Percentiles rank a stretch among this genome's conserved stretches.
phyloP scores from a whole-genome alignment of 2,113 vertebrate species.

The Peromyscus maniculatus region DNA sequence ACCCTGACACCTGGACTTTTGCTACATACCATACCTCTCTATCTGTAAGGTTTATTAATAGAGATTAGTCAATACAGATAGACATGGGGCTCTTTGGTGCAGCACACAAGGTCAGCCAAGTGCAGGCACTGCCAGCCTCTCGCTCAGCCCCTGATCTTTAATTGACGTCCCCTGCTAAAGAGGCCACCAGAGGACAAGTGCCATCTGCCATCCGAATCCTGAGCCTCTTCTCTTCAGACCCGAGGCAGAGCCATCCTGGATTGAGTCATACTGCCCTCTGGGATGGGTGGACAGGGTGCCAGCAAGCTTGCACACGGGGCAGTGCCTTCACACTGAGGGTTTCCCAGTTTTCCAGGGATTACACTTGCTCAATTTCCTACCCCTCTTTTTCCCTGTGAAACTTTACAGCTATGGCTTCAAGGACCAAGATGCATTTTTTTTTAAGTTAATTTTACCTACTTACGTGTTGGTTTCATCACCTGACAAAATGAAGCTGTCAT shows the following conservation, averaged over 20 bases:
- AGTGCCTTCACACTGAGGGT: accelerated
- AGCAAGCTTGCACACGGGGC: background rate
- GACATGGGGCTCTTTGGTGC: background rate
- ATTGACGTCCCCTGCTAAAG: background rate
- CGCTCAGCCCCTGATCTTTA: background rate
- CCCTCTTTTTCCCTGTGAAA: no score
- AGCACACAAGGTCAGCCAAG: background rate
- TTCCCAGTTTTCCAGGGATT: accelerated
- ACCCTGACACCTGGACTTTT: background rate
- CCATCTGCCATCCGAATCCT: background rate
- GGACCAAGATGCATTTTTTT: no score
- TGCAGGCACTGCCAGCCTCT: background rate
- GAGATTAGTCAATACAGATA: constrained; percentile 5
- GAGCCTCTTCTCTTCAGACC: background rate
- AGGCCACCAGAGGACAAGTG: background rate
- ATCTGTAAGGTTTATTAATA: constrained; percentile 10
- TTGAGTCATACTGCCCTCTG: background rate
- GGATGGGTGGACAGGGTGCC: background rate
- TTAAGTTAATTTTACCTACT: background rate
- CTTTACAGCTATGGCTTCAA: background rate
- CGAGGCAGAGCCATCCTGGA: background rate
- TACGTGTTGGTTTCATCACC: no score
- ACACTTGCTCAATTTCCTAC: accelerated
- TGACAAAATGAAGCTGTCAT: background rate
- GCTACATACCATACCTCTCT: background rate